These are phyloP conservation scores for Chrosomus eos DNA, from an alignment of 2,797 vertebrate species.

Conservation along the genomic window DNA sequence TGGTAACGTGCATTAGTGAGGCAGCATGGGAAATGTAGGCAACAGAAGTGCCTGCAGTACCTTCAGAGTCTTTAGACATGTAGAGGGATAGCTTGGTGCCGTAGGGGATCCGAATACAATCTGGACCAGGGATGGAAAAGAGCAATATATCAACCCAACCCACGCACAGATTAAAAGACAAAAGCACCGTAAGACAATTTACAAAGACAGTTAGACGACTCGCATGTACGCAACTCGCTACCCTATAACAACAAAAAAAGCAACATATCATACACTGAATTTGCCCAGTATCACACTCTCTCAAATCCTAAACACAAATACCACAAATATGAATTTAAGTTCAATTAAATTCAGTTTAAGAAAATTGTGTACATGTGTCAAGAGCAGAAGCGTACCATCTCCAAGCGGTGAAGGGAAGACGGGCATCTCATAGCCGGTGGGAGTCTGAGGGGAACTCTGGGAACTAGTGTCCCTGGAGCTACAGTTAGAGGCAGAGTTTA, in stretches of 20 bases:
- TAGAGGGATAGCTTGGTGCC: conserved; percentile 87
- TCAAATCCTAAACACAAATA: background rate
- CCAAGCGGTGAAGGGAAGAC: conserved; percentile 85
- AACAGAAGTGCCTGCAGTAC: conserved; percentile 74
- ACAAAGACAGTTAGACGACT: conserved; percentile 24
- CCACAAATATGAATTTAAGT: no score
- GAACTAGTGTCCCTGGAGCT: conserved; percentile 90
- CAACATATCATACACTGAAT: background rate
- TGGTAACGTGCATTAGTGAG: conserved; percentile 55
- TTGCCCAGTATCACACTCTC: background rate
- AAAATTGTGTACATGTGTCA: background rate
- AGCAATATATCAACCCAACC: conserved; percentile 66
- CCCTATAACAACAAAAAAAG: conserved; percentile 33
- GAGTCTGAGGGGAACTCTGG: conserved; percentile 91
- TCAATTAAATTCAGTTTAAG: background rate
- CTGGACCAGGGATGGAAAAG: conserved; percentile 83
- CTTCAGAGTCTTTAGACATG: conserved; percentile 86
- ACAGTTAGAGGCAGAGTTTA: conserved; percentile 86
- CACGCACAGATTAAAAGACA: conserved; percentile 45
- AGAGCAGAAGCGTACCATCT: conserved; percentile 83
- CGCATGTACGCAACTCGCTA: background rate
- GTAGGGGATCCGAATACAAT: conserved; percentile 88
- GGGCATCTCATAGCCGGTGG: conserved; percentile 86
- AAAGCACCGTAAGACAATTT: conserved; percentile 43
- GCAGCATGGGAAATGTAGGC: conserved; percentile 56